Base-by-base conservation (phyloP, 92 coral and sea anemone species). In the Epizoanthus illoricatus region DNA sequence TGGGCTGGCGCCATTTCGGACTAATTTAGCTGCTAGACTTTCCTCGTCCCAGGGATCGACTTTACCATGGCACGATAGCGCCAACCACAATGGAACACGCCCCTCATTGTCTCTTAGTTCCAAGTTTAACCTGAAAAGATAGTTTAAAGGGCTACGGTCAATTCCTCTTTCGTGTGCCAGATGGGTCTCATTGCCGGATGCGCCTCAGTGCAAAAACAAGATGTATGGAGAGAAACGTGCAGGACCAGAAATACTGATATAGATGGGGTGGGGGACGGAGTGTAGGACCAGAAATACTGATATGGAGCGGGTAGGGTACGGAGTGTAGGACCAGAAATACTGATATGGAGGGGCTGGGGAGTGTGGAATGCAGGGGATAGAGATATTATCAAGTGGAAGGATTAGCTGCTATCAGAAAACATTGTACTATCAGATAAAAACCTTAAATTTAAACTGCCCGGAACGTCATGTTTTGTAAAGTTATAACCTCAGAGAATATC, bases 1-100 rank as follows among this genome's bases (percentile, higher is more conserved):
- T 18, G 98, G 88, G 61, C 94, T 89, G 16, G 99, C 96, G 47
- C 99, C 99, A 84, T 91, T 88, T 47, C 88, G 88, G 41, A 90
- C 90, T 40, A 96, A 94, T 57, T 92, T 93, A 15, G 99, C 98
- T 5, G 98, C 96, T 61, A 93, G 79, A 57, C 98, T 89, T 64
- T 96, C 99, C 76, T 96, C 99, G 73, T 96, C 96, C 89, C 84
- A 69, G 11, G 99, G 94, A 85, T 96, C 95, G 61, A 87, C 81
- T 19, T 69, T 68, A 13, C 84, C 86, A 62, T 89, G 86, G 76
- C 86, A 85, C 8, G 94, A 87, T 81, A 96, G 74, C 8, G 98
- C 90, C 61, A 96, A 74, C 99, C 99, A 96, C 80, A 96, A 69
- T 4, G 99, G 90, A 19, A 92, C 94, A 36, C 93, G 92, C 3